A percentile compares a stretch with the other conserved stretches of the same genome.
Conservation (phyloP, 2,797 vertebrate genomes). For the Crocidura indochinensis region DNA sequence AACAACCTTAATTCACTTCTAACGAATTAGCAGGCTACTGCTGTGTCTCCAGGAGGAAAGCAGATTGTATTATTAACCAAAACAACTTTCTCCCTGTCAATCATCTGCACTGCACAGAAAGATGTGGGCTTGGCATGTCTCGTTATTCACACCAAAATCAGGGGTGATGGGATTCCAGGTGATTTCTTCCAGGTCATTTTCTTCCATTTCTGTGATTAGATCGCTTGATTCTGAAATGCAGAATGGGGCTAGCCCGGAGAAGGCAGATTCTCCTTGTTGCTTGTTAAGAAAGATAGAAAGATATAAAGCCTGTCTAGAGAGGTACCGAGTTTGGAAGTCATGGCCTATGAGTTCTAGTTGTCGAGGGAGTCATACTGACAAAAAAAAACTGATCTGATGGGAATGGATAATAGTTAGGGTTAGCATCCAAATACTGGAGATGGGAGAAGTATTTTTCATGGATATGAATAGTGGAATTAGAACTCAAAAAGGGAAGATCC, state of each 20-base stretch:
- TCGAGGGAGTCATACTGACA: neutral
- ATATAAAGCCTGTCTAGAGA: constrained; percentile 58
- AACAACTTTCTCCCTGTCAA: constrained; percentile 82
- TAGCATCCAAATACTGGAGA: constrained; percentile 16
- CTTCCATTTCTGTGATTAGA: constrained; percentile 62
- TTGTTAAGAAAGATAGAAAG: constrained; percentile 76
- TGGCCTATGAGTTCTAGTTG: neutral
- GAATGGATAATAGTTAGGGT: neutral
- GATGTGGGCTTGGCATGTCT: constrained; percentile 64
- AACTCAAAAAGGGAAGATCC: neutral
- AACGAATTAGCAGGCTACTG: constrained; percentile 80
- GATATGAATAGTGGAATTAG: neutral
- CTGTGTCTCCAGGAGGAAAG: constrained; percentile 80
- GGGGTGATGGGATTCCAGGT: neutral
- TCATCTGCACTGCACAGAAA: constrained; percentile 71
- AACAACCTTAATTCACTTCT: constrained; percentile 84
- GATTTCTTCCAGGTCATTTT: constrained; percentile 68
- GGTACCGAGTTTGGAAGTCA: neutral
- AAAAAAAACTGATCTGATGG: neutral
- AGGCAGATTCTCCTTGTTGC: constrained; percentile 65
- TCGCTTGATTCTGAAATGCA: constrained; percentile 64
- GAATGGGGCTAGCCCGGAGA: constrained; percentile 62
- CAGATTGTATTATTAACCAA: constrained; percentile 84
- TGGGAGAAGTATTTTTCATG: neutral
- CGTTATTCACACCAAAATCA: constrained; percentile 55